Base-by-base conservation (phyloP, 2,797 vertebrate species). In the Gadopsis marmoratus region DNA sequence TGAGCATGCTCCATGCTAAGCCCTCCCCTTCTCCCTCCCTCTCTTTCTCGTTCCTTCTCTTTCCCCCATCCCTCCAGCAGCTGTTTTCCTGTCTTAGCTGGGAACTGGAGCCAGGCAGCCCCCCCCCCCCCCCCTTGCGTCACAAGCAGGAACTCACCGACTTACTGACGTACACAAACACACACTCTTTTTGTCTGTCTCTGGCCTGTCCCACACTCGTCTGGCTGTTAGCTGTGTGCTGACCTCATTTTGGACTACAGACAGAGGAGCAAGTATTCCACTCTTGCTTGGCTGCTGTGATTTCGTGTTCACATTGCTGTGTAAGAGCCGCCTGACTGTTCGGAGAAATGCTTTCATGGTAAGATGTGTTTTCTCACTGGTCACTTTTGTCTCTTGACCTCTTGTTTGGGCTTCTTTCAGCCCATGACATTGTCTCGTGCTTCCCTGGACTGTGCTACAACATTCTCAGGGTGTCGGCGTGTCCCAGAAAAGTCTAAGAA, bases 31-130 rank as follows among this genome's bases (percentile, higher is more conserved):
- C 75, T 31, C 47, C 43, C 54, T 74, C 68, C 35, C 54, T 56
- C 71, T 33, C 21, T 70, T 21, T 70, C 37, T 60, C 35, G 23
- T 23, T 72, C 56, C 64, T 54, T 50, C 65, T 10, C 72, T 47
- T 35, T 47, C 31, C 67, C 56, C 62, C 67, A 68, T 80, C 88
- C 79, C 78, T 86, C 64, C 64, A 88, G 86, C 92, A 87, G 91
- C 91, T 93, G 91, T 92, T 93, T 92, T 93, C 88, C 89, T 91
- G 86, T 84, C 87, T 80, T 72, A 54, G 86, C 91, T 87, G 81
- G 81, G 82, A 91, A 85, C 84, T 83, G 84, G 64, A 88, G 89
- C 86, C 86, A 84, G 67, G 61, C 73, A 85, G 66, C 84, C 78
- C 76, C 35, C 51, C 16, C 43, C 83, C 54, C 83, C 54, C 71